Evolutionary conservation across 2,797 vertebrate genomes (phyloP).

Genomic region (Tauraco hartlaubi): DNA sequence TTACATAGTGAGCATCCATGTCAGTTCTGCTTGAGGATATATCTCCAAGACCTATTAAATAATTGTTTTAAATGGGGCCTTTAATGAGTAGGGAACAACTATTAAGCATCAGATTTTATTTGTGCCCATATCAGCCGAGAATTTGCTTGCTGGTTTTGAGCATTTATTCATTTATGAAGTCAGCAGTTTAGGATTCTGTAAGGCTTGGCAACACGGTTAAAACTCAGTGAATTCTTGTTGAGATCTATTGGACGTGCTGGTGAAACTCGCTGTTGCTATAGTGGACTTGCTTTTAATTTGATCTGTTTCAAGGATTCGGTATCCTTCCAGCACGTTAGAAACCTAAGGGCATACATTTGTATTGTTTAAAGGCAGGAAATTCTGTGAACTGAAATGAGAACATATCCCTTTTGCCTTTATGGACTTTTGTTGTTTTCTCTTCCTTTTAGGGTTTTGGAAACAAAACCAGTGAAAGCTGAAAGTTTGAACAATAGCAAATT

Average conservation of each 20-base stretch:
- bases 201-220: not conserved
- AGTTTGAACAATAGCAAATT: slow-evolving; percentile 64
- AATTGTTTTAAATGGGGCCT: not conserved
- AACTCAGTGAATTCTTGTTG: slow-evolving; percentile 23
- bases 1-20: fast-evolving
- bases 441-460: slow-evolving; percentile 69
- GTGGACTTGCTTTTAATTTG: slow-evolving; percentile 41
- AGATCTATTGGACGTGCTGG: slow-evolving; percentile 2
- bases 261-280: slow-evolving; percentile 9
- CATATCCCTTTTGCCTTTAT: slow-evolving; percentile 54
- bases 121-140: not conserved
- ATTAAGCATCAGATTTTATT: not conserved
- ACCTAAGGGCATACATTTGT: slow-evolving; percentile 44
- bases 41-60: not conserved
- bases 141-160: not conserved
- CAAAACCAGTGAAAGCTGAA: slow-evolving; percentile 53
- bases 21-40: fast-evolving
- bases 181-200: not conserved
- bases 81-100: not conserved
- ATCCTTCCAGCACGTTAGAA: slow-evolving; percentile 21
- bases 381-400: slow-evolving; percentile 67
- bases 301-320: slow-evolving; percentile 48
- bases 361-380: slow-evolving; percentile 70
- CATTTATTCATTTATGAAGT: not conserved
- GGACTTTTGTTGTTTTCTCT: slow-evolving; percentile 66